These are phyloP conservation scores for Ditylenchus weischeri DNA, from an alignment of 2,888 invertebrate genomes.

Conservation along the genomic window DNA sequence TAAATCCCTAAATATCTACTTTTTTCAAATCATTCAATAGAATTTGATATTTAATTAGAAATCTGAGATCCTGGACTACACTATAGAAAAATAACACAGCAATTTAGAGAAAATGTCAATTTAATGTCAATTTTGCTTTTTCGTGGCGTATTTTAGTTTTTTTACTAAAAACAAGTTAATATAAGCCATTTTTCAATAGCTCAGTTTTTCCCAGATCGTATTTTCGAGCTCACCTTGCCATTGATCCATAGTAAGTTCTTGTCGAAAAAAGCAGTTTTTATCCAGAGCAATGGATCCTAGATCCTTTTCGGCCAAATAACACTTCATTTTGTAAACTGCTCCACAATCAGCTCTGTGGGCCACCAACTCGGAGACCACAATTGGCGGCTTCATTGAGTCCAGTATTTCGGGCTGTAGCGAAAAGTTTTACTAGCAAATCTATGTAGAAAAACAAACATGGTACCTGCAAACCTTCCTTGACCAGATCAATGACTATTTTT, in stretches of 20 bases:
- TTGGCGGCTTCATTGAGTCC: not conserved
- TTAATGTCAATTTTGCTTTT: no score
- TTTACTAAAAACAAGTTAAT: no score
- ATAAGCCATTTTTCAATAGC: no score
- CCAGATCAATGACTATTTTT: constrained; percentile 5
- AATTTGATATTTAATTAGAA: no score
- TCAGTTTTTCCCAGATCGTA: no score
- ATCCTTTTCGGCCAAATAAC: not conserved
- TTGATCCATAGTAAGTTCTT: constrained; percentile 1
- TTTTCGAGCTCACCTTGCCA: constrained; percentile 4
- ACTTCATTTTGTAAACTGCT: constrained; percentile 10
- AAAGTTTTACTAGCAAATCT: not conserved
- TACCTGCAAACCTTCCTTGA: constrained; percentile 6
- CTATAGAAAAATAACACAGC: no score
- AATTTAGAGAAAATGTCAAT: no score
- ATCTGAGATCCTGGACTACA: no score
- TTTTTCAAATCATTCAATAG: no score
- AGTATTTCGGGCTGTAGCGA: not conserved
- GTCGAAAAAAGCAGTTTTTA: constrained; percentile 3
- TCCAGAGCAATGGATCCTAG: not conserved
- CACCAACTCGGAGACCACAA: constrained; percentile 14
- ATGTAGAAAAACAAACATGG: not conserved
- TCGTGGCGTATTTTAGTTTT: no score
- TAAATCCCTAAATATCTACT: no score
- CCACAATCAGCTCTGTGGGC: constrained; percentile 9